Conservation (phyloP, 2,113 vertebrate species). For the Panthera uncia region DNA sequence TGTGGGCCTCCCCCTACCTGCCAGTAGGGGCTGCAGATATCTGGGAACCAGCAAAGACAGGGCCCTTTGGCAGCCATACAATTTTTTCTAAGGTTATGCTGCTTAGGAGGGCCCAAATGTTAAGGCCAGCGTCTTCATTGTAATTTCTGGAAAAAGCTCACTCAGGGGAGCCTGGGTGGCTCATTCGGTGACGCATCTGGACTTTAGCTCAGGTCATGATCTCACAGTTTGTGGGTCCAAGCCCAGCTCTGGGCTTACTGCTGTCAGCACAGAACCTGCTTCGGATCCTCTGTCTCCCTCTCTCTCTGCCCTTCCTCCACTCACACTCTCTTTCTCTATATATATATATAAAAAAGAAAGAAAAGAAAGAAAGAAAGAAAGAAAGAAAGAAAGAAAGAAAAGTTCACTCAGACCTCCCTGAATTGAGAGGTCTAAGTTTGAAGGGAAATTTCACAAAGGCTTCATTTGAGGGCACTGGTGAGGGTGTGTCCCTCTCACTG, state of each 20-base stretch:
- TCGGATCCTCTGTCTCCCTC: no score
- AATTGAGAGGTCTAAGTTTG: neutral
- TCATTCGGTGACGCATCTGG: no score
- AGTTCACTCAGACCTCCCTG: neutral
- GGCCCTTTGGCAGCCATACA: neutral
- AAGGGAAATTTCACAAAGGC: neutral
- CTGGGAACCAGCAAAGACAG: neutral
- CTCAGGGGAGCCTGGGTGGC: no score
- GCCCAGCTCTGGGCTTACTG: no score
- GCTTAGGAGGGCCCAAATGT: neutral
- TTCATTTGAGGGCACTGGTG: conserved; percentile 16
- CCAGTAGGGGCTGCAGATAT: neutral
- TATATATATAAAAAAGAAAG: no score
- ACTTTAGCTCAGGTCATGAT: no score
- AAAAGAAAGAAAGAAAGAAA: no score
- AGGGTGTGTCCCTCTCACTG: neutral
- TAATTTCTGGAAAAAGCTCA: neutral
- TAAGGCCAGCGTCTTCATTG: neutral
- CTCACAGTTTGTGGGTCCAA: no score
- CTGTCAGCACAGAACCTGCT: no score
- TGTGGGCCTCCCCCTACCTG: neutral
- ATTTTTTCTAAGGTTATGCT: neutral
- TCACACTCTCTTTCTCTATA: no score
- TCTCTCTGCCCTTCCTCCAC: no score
- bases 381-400: no score